Evolutionary conservation across 2,113 vertebrate genomes (phyloP).

Genomic region (Tor tambroides): DNA sequence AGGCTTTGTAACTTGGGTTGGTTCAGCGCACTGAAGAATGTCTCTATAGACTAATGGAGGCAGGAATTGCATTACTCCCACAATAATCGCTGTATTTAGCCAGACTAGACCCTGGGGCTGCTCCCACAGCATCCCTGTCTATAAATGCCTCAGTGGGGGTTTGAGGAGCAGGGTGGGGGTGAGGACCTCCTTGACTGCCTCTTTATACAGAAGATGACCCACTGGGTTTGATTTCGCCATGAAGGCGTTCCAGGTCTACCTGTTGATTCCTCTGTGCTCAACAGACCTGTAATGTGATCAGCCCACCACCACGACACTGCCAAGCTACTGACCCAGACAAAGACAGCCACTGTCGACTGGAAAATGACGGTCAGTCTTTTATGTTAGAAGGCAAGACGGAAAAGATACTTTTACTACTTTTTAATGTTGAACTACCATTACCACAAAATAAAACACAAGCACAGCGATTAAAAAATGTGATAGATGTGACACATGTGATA

Average conservation of each 20-base stretch:
- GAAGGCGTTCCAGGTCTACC: constrained; percentile 40
- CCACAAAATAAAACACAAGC: not conserved
- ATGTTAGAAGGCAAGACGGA: not conserved
- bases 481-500: not conserved
- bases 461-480: not conserved
- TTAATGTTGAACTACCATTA: not conserved
- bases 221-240: constrained; percentile 35
- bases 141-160: constrained; percentile 30
- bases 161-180: constrained; percentile 54
- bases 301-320: not conserved
- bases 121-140: constrained; percentile 10
- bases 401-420: not conserved
- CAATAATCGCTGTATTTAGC: constrained; percentile 41
- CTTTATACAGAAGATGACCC: constrained; percentile 46
- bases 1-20: constrained; percentile 8
- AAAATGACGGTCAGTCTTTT: constrained; percentile 12
- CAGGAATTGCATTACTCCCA: constrained; percentile 34
- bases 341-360: constrained; percentile 40
- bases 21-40: constrained; percentile 41
- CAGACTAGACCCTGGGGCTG: constrained; percentile 1
- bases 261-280: not conserved
- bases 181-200: constrained; percentile 54
- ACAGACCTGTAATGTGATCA: constrained; percentile 47
- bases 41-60: constrained; percentile 15
- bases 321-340: constrained; percentile 45